A percentile compares a stretch with the other conserved stretches of the same genome.
phyloP scores from a whole-genome alignment of 2,113 vertebrate species.

The Nycticryphes semicollaris region DNA sequence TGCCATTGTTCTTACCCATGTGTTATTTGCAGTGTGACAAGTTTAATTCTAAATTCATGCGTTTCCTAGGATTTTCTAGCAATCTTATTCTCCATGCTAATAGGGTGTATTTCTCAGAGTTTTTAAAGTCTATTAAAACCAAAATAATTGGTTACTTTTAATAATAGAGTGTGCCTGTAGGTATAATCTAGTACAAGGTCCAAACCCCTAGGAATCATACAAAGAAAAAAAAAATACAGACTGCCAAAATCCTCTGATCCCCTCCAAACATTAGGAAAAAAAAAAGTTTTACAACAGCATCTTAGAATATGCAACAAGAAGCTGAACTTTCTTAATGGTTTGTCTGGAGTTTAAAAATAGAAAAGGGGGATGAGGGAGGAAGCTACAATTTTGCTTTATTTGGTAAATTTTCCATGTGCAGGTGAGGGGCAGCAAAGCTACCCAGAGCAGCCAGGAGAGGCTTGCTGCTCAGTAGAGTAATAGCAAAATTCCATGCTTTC shows the following conservation, averaged over 20 bases:
- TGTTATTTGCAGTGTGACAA: background rate
- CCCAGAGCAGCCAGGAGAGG: background rate
- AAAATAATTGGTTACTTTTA: slow-evolving; percentile 3
- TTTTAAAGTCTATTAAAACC: slow-evolving; percentile 15
- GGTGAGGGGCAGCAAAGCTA: background rate
- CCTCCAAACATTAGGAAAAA: background rate
- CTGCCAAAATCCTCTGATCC: background rate
- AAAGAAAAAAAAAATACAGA: background rate
- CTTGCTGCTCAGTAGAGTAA: background rate
- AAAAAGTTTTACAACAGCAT: background rate
- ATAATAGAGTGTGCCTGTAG: background rate
- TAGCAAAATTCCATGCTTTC: background rate
- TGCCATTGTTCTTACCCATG: background rate
- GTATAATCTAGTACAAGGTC: background rate
- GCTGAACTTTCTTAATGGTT: background rate
- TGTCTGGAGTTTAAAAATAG: background rate
- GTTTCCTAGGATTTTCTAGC: background rate
- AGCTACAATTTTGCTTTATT: background rate
- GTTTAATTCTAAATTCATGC: background rate
- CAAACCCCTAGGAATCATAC: background rate
- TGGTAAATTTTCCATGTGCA: background rate
- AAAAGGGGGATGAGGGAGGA: too few relatives aligned
- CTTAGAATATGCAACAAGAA: background rate
- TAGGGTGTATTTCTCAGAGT: background rate
- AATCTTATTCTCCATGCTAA: background rate